Evolutionary conservation across 2,888 invertebrate genomes (phyloP).

Genomic region (Ormyrus labotus): DNA sequence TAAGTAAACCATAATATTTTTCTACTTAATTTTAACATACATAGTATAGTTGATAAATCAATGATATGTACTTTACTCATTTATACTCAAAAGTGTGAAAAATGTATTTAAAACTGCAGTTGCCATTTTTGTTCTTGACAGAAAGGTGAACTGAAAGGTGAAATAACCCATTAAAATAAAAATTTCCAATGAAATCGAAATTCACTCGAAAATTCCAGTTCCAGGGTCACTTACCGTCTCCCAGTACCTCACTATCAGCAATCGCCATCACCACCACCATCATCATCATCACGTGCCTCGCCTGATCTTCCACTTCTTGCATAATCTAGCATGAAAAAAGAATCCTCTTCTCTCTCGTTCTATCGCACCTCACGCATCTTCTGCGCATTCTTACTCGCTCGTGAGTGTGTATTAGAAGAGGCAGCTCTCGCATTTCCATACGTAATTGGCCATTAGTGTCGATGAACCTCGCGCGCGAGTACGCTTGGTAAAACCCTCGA

Average conservation of each 20-base stretch:
- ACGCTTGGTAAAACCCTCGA: neutral
- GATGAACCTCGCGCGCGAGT: slow-evolving; percentile 12
- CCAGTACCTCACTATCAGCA: neutral
- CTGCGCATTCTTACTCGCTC: neutral
- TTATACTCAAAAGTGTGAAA: too few species aligned
- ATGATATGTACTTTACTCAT: too few species aligned
- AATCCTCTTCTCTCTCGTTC: neutral
- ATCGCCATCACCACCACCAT: slow-evolving; percentile 14
- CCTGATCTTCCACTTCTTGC: slow-evolving; percentile 23
- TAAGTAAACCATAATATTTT: too few species aligned
- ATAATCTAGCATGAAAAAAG: slow-evolving; percentile 31
- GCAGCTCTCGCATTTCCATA: slow-evolving; percentile 8
- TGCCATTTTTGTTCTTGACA: too few species aligned
- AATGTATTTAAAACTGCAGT: too few species aligned
- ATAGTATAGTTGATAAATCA: too few species aligned
- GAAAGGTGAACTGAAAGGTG: too few species aligned
- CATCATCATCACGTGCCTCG: slow-evolving; percentile 19
- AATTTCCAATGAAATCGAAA: slow-evolving; percentile 23
- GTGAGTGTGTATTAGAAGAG: neutral
- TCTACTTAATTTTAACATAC: too few species aligned
- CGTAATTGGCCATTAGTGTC: slow-evolving; percentile 30
- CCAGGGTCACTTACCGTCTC: slow-evolving; percentile 19
- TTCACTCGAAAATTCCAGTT: neutral
- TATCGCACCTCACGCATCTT: neutral
- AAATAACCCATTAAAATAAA: too few species aligned